Percentiles rank a stretch among this genome's conserved stretches.
phyloP scores from a whole-genome alignment of 2,113 vertebrate genomes.

The Podarcis muralis region DNA sequence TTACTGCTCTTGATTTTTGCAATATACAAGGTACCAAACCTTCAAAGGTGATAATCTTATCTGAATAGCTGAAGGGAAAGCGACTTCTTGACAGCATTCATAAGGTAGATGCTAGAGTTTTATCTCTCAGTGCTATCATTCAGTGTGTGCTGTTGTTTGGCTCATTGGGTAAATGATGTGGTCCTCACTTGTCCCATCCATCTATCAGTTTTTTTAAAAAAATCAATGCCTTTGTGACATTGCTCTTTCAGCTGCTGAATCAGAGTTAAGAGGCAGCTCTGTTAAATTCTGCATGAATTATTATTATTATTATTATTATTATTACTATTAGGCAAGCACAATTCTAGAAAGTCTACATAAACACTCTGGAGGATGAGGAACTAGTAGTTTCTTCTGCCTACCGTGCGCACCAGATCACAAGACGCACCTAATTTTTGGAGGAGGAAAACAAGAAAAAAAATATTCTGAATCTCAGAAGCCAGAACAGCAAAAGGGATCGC shows the following conservation, averaged over 20 bases:
- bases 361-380: background rate
- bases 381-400: background rate
- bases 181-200: background rate
- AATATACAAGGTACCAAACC: background rate
- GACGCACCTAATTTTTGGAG: no score
- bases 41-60: background rate
- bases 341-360: background rate
- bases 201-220: background rate
- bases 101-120: background rate
- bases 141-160: background rate
- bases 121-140: background rate
- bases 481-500: no score
- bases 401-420: no score
- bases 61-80: constrained; percentile 1
- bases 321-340: background rate
- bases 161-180: background rate
- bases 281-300: constrained; percentile 1
- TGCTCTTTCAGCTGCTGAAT: background rate
- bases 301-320: background rate
- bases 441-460: no score
- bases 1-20: background rate
- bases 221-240: background rate
- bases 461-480: no score
- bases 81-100: rapidly evolving
- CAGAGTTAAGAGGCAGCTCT: background rate